Conservation (phyloP, 30 jellyfish, hydroid and myxozoan species). For the Catostylus mosaicus region DNA sequence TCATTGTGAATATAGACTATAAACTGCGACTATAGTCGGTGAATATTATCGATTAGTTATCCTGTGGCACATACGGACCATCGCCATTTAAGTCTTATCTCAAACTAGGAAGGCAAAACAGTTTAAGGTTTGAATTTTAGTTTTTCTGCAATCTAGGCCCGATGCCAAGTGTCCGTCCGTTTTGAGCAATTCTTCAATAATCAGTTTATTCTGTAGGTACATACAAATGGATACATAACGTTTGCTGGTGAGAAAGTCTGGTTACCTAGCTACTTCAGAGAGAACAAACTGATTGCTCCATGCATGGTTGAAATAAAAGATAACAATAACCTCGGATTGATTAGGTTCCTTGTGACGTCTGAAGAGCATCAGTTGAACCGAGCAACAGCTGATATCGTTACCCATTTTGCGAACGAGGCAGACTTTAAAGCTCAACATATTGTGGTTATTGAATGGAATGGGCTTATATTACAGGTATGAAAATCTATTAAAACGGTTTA, state of each 20-base stretch:
- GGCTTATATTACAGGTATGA: constrained; percentile 42
- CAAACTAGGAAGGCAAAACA: too few species aligned
- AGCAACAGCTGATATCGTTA: constrained; percentile 49
- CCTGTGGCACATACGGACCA: too few species aligned
- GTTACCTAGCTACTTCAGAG: constrained; percentile 40
- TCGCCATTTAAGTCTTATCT: too few species aligned
- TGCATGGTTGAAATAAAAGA: constrained; percentile 71
- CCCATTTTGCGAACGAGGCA: constrained; percentile 43
- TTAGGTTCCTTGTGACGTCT: constrained; percentile 13
- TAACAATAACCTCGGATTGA: constrained; percentile 45
- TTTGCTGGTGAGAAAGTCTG: constrained; percentile 58
- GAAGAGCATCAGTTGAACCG: constrained; percentile 29
- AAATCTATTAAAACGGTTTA: not conserved
- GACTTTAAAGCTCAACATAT: constrained; percentile 62
- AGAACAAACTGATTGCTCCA: constrained; percentile 61
- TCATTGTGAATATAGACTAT: too few species aligned
- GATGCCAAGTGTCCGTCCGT: not conserved
- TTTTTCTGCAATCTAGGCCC: too few species aligned
- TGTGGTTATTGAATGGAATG: constrained; percentile 66
- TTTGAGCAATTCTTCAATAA: not conserved
- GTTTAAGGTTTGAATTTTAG: not conserved
- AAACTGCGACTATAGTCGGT: too few species aligned
- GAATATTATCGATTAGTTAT: too few species aligned
- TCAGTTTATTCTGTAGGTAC: constrained; percentile 22
- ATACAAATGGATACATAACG: constrained; percentile 62